Percentiles rank a stretch among this genome's conserved stretches.
Evolutionary conservation across 2,888 invertebrate genomes (phyloP).

Genomic region (Papilio demoleus): DNA sequence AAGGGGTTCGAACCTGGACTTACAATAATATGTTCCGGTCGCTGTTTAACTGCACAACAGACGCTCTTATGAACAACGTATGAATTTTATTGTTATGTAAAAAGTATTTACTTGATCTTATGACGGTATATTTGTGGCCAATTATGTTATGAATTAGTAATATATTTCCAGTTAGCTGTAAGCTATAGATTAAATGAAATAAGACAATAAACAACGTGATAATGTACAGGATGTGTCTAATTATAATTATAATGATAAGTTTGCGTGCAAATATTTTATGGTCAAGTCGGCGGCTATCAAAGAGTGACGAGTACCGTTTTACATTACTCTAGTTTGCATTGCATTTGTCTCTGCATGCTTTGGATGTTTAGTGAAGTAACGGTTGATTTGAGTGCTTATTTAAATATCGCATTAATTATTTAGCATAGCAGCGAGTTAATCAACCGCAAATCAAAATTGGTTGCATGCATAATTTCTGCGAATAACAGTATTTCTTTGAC

Average conservation of each 20-base stretch:
- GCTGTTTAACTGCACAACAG: no score
- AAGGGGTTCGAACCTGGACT: no score
- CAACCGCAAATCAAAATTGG: neutral
- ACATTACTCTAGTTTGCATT: neutral
- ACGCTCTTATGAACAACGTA: no score
- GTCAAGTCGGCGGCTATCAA: constrained; percentile 24
- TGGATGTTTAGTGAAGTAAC: constrained; percentile 16
- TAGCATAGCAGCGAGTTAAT: neutral
- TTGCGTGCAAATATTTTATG: constrained; percentile 29
- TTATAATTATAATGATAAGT: constrained; percentile 19
- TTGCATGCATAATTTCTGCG: neutral
- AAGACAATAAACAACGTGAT: neutral
- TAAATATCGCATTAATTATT: neutral
- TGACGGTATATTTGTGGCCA: no score
- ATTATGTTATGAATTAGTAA: no score
- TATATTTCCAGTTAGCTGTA: neutral
- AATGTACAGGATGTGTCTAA: neutral
- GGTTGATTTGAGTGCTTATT: neutral
- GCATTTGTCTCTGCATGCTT: neutral
- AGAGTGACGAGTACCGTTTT: constrained; percentile 6
- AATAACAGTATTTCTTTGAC: no score
- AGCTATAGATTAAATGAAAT: neutral
- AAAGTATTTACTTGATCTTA: no score
- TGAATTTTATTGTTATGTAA: no score
- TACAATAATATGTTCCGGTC: no score